phyloP scores from a whole-genome alignment of 2,113 vertebrate species.

The Lanius collurio region DNA sequence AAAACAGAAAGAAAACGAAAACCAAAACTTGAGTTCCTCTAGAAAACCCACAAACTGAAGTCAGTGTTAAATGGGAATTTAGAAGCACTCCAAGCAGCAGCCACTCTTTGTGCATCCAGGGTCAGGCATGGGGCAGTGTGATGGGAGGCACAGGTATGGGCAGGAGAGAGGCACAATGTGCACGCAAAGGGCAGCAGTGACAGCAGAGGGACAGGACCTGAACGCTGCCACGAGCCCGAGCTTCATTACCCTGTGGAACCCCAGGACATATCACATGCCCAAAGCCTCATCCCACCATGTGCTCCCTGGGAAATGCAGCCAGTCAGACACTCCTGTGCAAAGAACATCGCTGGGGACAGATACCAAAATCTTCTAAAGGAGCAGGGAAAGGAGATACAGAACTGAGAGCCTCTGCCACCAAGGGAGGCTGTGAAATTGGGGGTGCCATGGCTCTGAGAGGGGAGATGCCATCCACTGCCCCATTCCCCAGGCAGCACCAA shows the following conservation, averaged over 20 bases:
- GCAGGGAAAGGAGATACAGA: not conserved
- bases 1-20: not conserved
- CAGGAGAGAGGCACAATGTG: not conserved
- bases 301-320: not conserved
- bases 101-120: fast-evolving
- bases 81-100: not conserved
- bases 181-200: not conserved
- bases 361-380: not conserved
- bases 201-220: not conserved
- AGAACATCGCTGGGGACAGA: not conserved
- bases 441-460: not conserved
- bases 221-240: not conserved
- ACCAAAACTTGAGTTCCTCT: not conserved
- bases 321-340: not conserved
- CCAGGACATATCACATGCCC: not conserved
- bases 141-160: not conserved
- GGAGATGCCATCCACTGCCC: not conserved
- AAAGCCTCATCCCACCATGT: fast-evolving
- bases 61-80: not conserved
- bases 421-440: not conserved
- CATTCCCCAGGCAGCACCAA: not conserved
- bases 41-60: not conserved
- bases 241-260: not conserved
- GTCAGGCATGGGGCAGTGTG: not conserved
- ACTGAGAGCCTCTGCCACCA: not conserved